Percentiles rank a stretch among this genome's conserved stretches.
Conservation (phyloP, 2,888 invertebrate genomes). For the Pharmacophagus antenor region DNA sequence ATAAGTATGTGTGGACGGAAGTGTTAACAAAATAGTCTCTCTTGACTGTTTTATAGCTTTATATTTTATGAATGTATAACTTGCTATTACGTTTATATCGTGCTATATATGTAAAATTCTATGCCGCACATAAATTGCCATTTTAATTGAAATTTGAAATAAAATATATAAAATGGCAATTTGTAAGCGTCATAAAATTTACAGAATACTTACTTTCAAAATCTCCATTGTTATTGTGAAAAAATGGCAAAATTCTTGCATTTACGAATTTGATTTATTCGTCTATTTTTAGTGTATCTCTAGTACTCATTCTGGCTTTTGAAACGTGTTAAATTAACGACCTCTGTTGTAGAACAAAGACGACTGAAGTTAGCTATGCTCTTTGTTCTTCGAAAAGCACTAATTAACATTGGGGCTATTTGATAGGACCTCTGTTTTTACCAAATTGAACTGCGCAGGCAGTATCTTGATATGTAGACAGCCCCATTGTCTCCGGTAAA, state of each 20-base stretch:
- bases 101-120: too few species aligned
- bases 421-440: neutral
- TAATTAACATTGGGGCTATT: constrained; percentile 3
- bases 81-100: too few species aligned
- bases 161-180: too few species aligned
- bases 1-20: too few species aligned
- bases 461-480: neutral
- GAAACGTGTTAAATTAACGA: neutral
- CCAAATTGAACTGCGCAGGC: neutral
- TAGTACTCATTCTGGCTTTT: neutral
- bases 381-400: constrained; percentile 18
- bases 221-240: neutral
- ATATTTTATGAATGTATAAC: too few species aligned
- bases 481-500: neutral
- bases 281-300: neutral
- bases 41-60: too few species aligned
- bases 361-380: neutral
- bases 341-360: neutral
- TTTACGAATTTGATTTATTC: neutral
- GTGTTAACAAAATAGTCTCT: too few species aligned
- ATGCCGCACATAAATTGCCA: too few species aligned
- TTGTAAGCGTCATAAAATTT: too few species aligned
- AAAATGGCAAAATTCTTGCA: neutral
- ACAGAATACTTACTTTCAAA: neutral
- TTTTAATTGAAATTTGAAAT: too few species aligned